Base-by-base conservation (phyloP, 2,113 vertebrate species). In the Trinectes maculatus region DNA sequence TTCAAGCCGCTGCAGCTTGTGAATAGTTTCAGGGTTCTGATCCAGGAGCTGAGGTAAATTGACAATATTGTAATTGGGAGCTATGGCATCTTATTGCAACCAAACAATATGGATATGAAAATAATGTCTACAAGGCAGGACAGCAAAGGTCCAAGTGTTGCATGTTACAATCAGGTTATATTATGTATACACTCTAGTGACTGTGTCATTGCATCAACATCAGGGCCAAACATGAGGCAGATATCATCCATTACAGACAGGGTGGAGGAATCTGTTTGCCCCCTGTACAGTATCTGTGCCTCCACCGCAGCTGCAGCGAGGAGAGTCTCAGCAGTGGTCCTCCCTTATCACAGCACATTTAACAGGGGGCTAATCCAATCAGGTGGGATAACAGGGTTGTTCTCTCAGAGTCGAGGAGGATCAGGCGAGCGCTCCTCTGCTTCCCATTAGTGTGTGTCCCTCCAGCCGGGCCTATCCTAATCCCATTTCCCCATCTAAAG, bases 401-500 rank as follows among this genome's bases (percentile, higher is more conserved):
- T 90, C 87, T 88, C 83, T 82, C 85, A 75, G 83, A 85, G 83
- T 73, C 82, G 76, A 86, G 83, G 82, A 85, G 87, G 88, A 90
- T 87, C 88, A 90, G 89, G 77, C 84, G 34, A 80, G 76, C 66
- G 79, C 84, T 90, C 78, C 81, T 88, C 88, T 91, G 88, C 88
- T 89, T 90, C 84, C 86, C 82, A 90, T 87, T 92, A 88, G 83
- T 85, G 87, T 79, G 80, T 81, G 85, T 89, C 84, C 88, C 85
- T 86, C 85, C 83, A 90, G 84, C 85, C 85, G 87, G 86, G 89
- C 77, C 87, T 80, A 64, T 85, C 89, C 90, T 92, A 91, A 92
- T 92, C 91, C 91, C 90, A 92, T 91, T 92, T 92, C 89, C 91
- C 83, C 90, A 89, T 89, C 88, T 90, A 90, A 92, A 92, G 89